Base-by-base conservation (phyloP, 2,888 invertebrate species). In the Erpobdella octoculata region DNA sequence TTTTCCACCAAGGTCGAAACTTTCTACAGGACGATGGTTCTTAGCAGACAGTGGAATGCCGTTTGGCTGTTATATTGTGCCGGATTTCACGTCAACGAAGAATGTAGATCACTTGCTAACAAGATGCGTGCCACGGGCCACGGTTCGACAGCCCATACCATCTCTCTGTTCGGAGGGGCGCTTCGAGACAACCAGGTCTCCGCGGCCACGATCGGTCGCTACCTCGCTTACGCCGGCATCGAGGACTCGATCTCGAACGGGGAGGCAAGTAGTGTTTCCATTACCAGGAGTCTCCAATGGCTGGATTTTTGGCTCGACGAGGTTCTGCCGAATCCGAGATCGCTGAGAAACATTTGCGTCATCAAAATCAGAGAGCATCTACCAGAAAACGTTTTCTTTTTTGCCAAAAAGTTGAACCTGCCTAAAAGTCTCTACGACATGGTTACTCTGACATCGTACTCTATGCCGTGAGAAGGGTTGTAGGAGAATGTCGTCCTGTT, bases 341-440 rank as follows among this genome's bases (percentile, higher is more conserved):
- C 59, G 15, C 62, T 73, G 28, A 71, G 41, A 41, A 73, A 73
- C 71, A 72, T 73, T 38, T 74, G 73, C 62, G 68, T 71, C 5
- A 37, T 73, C n/a, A 61, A 62, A 28, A 41, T 73, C 8, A 48
- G 73, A 9, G 61, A 67, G 53, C 25, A 33, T 31, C 71, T 73
- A 3, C 36, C 46, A 3, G 64, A 73, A 18, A 73, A 73, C 38
- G 73, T 73, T 18, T 36, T 73, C 46, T 71, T 71, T 58, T 28
- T 37, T 31, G 61, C 53, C 37, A 53, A 33, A 9, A 66, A 71
- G 15, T 59, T 73, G 35, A 8, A 28, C 48, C 59, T 73, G 4
- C 73, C 73, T 9, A 66, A 61, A 21, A 36, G 48, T n/a, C 62
- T 73, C 2, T 48, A 59, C 37, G 48, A 66, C 33, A 25, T 71